Evolutionary conservation across 1,140 invertebrate species (phyloP).

Genomic region (Dinoponera quadriceps): DNA sequence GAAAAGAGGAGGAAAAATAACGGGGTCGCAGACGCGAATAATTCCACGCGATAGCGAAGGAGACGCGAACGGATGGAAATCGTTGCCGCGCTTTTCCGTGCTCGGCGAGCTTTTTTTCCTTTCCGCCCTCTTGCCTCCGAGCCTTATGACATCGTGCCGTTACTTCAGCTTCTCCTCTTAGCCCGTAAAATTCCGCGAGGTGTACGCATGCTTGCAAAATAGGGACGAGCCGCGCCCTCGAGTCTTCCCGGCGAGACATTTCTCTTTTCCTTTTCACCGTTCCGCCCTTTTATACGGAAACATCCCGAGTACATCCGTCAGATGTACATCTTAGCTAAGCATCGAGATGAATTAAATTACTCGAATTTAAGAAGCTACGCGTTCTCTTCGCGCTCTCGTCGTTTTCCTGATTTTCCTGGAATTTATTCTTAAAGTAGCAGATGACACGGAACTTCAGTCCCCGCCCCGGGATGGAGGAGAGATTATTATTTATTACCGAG

Average conservation of each 20-base stretch:
- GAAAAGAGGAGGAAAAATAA: not conserved
- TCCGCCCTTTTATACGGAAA: slow-evolving; percentile 9
- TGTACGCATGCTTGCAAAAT: slow-evolving; percentile 49
- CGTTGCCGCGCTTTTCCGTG: slow-evolving; percentile 8
- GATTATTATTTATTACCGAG: slow-evolving; percentile 50
- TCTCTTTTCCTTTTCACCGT: not conserved
- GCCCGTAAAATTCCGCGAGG: slow-evolving; percentile 36
- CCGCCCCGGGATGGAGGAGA: not conserved
- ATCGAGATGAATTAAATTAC: slow-evolving; percentile 28
- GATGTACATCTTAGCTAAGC: slow-evolving; percentile 14
- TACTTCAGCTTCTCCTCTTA: slow-evolving; percentile 30
- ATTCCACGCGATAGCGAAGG: slow-evolving; percentile 26
- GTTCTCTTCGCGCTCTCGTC: not conserved
- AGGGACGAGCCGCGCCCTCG: slow-evolving; percentile 23
- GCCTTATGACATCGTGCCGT: slow-evolving; percentile 22
- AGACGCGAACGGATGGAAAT: slow-evolving; percentile 15
- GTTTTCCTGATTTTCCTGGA: not conserved
- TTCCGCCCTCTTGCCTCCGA: slow-evolving; percentile 33
- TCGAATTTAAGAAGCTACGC: slow-evolving; percentile 16
- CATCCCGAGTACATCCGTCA: not conserved
- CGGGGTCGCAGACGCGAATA: not conserved
- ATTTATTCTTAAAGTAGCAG: not conserved
- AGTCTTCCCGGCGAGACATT: slow-evolving; percentile 14
- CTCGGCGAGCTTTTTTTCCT: slow-evolving; percentile 27
- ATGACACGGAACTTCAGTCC: not conserved